Evolutionary conservation across 1,140 invertebrate genomes (phyloP).

Genomic region (Drosophila jambulina): DNA sequence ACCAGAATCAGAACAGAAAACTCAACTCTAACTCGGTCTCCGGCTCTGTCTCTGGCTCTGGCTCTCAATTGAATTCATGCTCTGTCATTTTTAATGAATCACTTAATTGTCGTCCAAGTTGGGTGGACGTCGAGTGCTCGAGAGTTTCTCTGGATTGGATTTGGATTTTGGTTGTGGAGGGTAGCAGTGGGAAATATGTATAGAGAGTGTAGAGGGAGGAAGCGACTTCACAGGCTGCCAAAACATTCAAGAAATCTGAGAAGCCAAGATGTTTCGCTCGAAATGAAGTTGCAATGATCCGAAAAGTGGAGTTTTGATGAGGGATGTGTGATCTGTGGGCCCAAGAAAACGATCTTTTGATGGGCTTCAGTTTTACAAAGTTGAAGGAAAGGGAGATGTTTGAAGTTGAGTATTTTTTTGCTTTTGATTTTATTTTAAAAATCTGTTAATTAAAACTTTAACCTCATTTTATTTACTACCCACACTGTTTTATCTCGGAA

Average conservation of each 20-base stretch:
- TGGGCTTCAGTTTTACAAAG: neutral
- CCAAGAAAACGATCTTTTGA: neutral
- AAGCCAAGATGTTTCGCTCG: constrained; percentile 33
- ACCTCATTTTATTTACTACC: neutral
- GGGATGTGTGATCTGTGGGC: constrained; percentile 27
- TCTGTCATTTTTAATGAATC: constrained; percentile 84
- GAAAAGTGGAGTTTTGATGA: constrained; percentile 39
- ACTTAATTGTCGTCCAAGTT: constrained; percentile 76
- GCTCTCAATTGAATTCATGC: constrained; percentile 77
- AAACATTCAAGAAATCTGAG: constrained; percentile 48
- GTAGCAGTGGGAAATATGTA: constrained; percentile 11
- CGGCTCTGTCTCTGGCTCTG: neutral
- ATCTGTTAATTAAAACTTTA: neutral
- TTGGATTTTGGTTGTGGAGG: neutral
- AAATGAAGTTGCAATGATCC: constrained; percentile 50
- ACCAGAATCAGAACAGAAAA: constrained; percentile 26
- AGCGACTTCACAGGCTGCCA: constrained; percentile 36
- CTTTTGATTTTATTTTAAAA: too few relatives aligned
- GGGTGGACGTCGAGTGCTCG: constrained; percentile 46
- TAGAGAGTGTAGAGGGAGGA: constrained; percentile 13
- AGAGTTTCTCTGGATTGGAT: constrained; percentile 25
- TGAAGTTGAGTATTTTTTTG: neutral
- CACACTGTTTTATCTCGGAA: neutral
- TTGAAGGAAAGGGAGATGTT: constrained; percentile 19
- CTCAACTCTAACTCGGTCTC: constrained; percentile 32